Percentiles rank a stretch among this genome's conserved stretches.
Evolutionary conservation across 2,113 vertebrate species (phyloP).

Genomic region (Ovibos moschatus): DNA sequence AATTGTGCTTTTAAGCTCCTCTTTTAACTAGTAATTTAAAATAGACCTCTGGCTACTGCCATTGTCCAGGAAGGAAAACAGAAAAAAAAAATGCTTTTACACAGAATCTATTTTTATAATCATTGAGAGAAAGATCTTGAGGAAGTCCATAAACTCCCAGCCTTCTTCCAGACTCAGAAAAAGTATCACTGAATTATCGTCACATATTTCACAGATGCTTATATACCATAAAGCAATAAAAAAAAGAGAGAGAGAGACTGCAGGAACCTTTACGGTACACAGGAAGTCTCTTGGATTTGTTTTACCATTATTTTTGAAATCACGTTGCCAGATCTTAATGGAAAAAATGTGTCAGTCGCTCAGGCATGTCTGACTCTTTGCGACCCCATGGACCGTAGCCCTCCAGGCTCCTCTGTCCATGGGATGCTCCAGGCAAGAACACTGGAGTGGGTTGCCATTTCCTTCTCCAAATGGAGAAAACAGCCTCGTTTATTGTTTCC

Average conservation of each 20-base stretch:
- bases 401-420: not conserved
- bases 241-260: rapidly evolving
- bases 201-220: not conserved
- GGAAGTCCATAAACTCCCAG: rapidly evolving
- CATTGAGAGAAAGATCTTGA: too few species aligned
- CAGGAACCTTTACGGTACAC: rapidly evolving
- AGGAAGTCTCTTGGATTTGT: not conserved
- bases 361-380: not conserved
- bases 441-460: not conserved
- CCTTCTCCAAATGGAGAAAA: not conserved
- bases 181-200: rapidly evolving
- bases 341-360: not conserved
- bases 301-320: not conserved
- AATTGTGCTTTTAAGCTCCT: not conserved
- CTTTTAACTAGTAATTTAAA: not conserved
- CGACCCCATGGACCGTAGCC: rapidly evolving
- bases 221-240: not conserved
- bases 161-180: too few species aligned
- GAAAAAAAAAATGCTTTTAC: not conserved
- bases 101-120: not conserved
- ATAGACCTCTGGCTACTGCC: not conserved
- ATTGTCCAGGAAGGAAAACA: not conserved
- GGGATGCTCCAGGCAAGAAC: not conserved
- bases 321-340: not conserved
- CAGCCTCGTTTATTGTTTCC: not conserved